phyloP scores from a whole-genome alignment of 2,888 invertebrate species.

The Drosophila neotestacea region DNA sequence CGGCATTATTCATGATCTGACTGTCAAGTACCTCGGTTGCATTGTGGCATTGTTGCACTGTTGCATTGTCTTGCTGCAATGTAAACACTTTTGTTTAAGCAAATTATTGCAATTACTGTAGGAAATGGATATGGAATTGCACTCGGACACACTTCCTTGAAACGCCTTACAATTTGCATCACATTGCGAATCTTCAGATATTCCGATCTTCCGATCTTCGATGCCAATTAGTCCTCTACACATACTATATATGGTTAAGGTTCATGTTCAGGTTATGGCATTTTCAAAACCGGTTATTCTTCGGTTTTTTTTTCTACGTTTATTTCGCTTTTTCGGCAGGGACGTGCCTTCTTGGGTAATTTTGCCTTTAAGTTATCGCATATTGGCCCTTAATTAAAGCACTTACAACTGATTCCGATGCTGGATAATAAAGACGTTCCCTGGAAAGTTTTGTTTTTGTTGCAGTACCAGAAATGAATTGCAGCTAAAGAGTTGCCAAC shows the following conservation, averaged over 20 bases:
- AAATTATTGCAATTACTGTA: conserved; percentile 59
- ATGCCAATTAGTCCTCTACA: conserved; percentile 60
- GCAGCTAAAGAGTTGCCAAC: conserved; percentile 7
- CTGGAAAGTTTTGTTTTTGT: conserved; percentile 46
- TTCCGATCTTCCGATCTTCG: conserved; percentile 22
- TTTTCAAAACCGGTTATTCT: conserved; percentile 44
- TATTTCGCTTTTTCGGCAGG: neutral
- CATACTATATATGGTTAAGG: neutral
- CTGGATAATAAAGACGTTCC: conserved; percentile 49
- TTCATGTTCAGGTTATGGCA: conserved; percentile 5
- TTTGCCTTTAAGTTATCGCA: conserved; percentile 66
- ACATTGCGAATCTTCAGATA: conserved; percentile 8
- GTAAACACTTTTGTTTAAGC: conserved; percentile 63
- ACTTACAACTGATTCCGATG: conserved; percentile 67
- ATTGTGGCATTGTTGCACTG: conserved; percentile 39
- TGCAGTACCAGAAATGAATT: conserved; percentile 28
- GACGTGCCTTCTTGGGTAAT: conserved; percentile 66
- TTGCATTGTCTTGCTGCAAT: conserved; percentile 49
- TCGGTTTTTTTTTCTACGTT: conserved; percentile 3
- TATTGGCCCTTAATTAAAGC: conserved; percentile 70
- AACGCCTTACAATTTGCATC: conserved; percentile 48
- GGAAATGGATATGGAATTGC: conserved; percentile 40
- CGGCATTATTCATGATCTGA: conserved; percentile 43
- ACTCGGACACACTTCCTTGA: conserved; percentile 58
- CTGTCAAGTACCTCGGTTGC: conserved; percentile 28